phyloP scores from a whole-genome alignment of 2,113 vertebrate genomes.

The Colossoma macropomum region DNA sequence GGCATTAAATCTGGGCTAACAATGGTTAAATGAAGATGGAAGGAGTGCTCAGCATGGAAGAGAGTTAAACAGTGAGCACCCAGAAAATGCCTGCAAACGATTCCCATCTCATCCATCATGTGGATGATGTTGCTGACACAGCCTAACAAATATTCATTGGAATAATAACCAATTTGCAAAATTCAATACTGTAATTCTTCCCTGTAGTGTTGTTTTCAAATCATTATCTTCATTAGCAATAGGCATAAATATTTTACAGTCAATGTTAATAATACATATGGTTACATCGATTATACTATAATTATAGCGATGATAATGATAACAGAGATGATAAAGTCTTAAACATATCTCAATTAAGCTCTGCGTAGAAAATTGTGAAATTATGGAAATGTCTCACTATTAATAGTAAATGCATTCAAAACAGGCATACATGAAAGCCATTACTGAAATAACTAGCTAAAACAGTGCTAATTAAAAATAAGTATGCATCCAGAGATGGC shows the following conservation, averaged over 20 bases:
- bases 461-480: slow-evolving; percentile 73
- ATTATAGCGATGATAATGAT: slow-evolving; percentile 68
- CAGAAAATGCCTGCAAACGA: slow-evolving; percentile 18
- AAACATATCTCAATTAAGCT: slow-evolving; percentile 74
- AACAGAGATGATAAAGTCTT: slow-evolving; percentile 72
- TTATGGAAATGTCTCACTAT: slow-evolving; percentile 78
- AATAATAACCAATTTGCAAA: slow-evolving; percentile 44
- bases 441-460: slow-evolving; percentile 69
- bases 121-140: not conserved
- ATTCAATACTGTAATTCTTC: slow-evolving; percentile 34
- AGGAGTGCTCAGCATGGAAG: slow-evolving; percentile 23
- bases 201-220: slow-evolving; percentile 32
- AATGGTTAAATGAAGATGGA: slow-evolving; percentile 33
- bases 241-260: slow-evolving; percentile 66
- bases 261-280: slow-evolving; percentile 74
- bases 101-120: slow-evolving; percentile 24
- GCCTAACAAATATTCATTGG: slow-evolving; percentile 39
- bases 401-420: slow-evolving; percentile 70
- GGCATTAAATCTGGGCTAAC: slow-evolving; percentile 38
- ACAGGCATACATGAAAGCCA: slow-evolving; percentile 71
- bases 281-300: slow-evolving; percentile 55
- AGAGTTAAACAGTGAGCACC: not conserved
- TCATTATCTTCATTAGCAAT: slow-evolving; percentile 68
- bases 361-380: slow-evolving; percentile 70
- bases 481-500: slow-evolving; percentile 62